These are phyloP conservation scores for Pseudachorutes palmiensis DNA, from an alignment of 1,140 invertebrate species.

Conservation along the genomic window DNA sequence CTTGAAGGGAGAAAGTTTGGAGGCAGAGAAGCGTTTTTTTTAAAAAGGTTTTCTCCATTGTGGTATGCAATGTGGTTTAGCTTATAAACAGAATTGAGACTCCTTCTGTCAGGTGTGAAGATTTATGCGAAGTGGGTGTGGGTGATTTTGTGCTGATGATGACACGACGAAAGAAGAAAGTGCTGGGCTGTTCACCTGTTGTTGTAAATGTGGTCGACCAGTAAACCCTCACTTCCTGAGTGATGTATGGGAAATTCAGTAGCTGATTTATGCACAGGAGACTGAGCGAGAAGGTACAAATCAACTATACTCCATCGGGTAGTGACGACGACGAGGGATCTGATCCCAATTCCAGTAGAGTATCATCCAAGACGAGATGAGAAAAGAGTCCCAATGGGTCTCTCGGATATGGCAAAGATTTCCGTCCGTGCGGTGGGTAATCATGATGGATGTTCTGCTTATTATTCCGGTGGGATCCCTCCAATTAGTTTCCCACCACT, in stretches of 20 bases:
- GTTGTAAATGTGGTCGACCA: neutral
- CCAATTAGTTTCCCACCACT: constrained; percentile 38
- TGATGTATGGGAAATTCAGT: neutral
- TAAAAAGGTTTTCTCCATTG: too few species aligned
- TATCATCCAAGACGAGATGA: too few species aligned
- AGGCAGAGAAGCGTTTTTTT: too few species aligned
- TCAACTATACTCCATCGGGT: neutral
- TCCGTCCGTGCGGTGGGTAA: constrained; percentile 18
- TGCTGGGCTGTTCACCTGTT: constrained; percentile 3
- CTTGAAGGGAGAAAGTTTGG: too few species aligned
- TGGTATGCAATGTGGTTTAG: too few species aligned
- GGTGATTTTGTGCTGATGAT: neutral
- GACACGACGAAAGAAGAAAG: neutral
- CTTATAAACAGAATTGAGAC: neutral
- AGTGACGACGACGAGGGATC: neutral
- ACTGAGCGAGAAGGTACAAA: constrained; percentile 20
- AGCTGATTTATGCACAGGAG: constrained; percentile 7
- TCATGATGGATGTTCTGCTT: constrained; percentile 38
- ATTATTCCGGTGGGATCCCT: constrained; percentile 34
- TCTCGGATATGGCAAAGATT: neutral
- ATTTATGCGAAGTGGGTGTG: neutral
- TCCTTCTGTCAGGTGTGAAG: neutral
- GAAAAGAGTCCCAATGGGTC: neutral
- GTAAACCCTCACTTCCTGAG: neutral
- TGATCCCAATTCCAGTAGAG: too few species aligned